Percentiles rank a stretch among this genome's conserved stretches.
These are phyloP conservation scores for Brachypteracias leptosomus DNA, from an alignment of 2,113 vertebrate species.

Conservation along the genomic window DNA sequence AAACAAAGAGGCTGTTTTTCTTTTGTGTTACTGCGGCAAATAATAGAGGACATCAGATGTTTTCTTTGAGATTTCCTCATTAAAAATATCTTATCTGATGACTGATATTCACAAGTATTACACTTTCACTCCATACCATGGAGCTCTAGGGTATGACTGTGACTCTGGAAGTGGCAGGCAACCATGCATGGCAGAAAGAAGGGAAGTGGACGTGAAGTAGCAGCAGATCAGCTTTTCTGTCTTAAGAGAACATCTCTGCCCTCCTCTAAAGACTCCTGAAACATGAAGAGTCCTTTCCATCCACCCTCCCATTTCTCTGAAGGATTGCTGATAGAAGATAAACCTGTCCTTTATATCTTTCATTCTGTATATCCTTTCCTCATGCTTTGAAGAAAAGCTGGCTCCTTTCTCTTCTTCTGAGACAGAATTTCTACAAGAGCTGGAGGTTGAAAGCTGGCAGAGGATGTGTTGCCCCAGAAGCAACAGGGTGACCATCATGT, in stretches of 20 bases:
- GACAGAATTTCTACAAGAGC: not conserved
- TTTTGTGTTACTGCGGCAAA: not conserved
- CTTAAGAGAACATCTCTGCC: not conserved
- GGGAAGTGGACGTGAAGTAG: not conserved
- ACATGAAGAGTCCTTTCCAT: not conserved
- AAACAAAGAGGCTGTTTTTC: not conserved
- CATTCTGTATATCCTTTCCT: not conserved
- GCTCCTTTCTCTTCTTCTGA: not conserved
- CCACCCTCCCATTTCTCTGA: not conserved
- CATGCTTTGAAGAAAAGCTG: not conserved
- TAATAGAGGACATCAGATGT: not conserved
- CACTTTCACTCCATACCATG: not conserved
- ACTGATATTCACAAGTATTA: not conserved
- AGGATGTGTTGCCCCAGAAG: not conserved
- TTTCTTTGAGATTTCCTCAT: not conserved
- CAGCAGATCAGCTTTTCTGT: not conserved
- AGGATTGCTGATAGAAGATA: not conserved
- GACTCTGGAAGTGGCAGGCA: not conserved
- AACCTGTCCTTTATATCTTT: not conserved
- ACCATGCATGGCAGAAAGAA: not conserved
- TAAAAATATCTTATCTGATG: not conserved
- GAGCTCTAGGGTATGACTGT: not conserved
- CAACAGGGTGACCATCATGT: not conserved
- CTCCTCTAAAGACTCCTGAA: not conserved
- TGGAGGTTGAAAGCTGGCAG: not conserved